Evolutionary conservation across 2,888 invertebrate genomes (phyloP), one percentile per base, ranked within the genome.

Genomic region (Dione juno): DNA sequence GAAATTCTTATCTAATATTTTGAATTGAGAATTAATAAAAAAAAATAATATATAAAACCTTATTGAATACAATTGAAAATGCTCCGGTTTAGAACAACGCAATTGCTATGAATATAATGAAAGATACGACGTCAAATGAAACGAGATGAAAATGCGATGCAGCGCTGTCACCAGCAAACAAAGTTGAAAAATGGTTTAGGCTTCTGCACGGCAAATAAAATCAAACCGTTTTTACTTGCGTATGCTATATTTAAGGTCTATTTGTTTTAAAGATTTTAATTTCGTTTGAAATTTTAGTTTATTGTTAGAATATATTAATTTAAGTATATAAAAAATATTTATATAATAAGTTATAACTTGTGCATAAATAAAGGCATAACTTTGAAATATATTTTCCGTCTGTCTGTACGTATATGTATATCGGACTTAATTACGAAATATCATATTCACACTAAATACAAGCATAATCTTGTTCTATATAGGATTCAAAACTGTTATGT

Each of bases 101-200:
- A 58, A 48, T 64, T 21, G 37, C 68, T 67, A 53, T 67, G 41
- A 63, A 69, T 54, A 69, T 66, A 57, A 69, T 53, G 48, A 35
- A 63, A 52, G 63, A n/a, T 64, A 45, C 59, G 40, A 54, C 35
- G 61, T 50, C 40, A 64, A 64, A 53, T 65, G 59, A 72, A 74
- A 69, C 67, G 67, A 53, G 61, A 66, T 69, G 66, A 58, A 68
- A 70, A 50, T 65, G 41, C n/a, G 67, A 67, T 67, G 65, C 70
- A 70, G 59, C 65, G 54, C 67, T 67, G 70, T 70, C 73, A 67
- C 41, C 67, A 64, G 48, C 68, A 68, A 67, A 73, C 67, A 67
- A 53, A 65, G 59, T 67, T 67, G 61, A 50, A 66, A 64, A 71
- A 70, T 52, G 54, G 54, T 61, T 67, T 61, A 59, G 66, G 65